Evolutionary conservation across 92 coral and sea anemone species (phyloP).

Genomic region (Anthopleura xanthogrammica): DNA sequence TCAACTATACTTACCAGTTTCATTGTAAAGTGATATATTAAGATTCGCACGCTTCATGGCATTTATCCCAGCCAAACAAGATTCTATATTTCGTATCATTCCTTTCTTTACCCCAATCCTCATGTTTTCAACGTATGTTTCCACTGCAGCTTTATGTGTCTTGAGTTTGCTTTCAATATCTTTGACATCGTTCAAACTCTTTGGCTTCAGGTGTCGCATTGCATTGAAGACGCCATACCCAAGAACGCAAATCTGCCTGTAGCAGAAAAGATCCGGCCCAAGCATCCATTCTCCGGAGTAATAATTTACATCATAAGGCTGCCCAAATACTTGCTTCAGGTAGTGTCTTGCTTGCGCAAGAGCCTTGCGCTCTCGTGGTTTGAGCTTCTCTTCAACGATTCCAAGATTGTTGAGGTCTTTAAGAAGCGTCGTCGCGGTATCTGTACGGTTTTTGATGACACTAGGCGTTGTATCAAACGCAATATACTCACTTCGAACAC

Average conservation of each 20-base stretch:
- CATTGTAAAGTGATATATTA: constrained; percentile 58
- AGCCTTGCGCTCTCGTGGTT: constrained; percentile 80
- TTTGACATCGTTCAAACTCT: constrained; percentile 45
- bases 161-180: constrained; percentile 42
- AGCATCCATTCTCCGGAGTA: constrained; percentile 95
- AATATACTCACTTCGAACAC: constrained; percentile 45
- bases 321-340: constrained; percentile 75
- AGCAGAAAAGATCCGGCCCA: constrained; percentile 90
- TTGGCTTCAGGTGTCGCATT: constrained; percentile 53
- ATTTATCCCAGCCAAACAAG: constrained; percentile 81
- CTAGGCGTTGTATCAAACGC: constrained; percentile 74
- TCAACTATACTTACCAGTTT: constrained; percentile 62
- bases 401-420: constrained; percentile 39
- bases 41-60: constrained; percentile 64
- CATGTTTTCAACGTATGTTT: constrained; percentile 80
- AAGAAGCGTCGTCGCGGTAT: constrained; percentile 62
- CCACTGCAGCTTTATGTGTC: constrained; percentile 58
- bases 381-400: constrained; percentile 41
- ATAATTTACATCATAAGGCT: constrained; percentile 77
- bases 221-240: constrained; percentile 46
- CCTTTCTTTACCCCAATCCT: constrained; percentile 76
- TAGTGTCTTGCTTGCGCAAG: constrained; percentile 74
- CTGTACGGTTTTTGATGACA: constrained; percentile 63
- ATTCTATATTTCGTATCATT: constrained; percentile 72
- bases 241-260: constrained; percentile 63